A percentile compares a stretch with the other conserved stretches of the same genome.
These are phyloP conservation scores for Furcifer pardalis DNA, from an alignment of 2,797 vertebrate genomes.

Conservation along the genomic window DNA sequence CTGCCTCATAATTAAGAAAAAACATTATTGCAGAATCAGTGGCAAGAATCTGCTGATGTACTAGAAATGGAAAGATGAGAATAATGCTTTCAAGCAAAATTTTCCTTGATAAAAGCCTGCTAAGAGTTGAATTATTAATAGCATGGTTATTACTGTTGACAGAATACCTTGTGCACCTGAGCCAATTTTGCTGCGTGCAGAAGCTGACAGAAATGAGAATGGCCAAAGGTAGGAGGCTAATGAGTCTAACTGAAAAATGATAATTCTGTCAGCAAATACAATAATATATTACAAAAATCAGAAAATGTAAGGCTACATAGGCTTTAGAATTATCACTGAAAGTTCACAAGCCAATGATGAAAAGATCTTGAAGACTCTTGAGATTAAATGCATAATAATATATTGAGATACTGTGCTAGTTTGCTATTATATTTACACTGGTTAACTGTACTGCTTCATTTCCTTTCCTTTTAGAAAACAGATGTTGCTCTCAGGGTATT, in stretches of 20 bases:
- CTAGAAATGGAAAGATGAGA: neutral
- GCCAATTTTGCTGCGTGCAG: neutral
- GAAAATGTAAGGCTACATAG: neutral
- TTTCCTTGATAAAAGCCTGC: neutral
- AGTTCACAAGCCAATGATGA: slow-evolving; percentile 17
- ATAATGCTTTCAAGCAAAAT: neutral
- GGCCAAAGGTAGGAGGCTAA: neutral
- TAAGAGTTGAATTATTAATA: slow-evolving; percentile 15
- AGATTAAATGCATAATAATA: neutral
- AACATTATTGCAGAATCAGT: neutral
- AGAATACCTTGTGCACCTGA: neutral
- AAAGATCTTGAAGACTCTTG: slow-evolving; percentile 1
- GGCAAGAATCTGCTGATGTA: neutral
- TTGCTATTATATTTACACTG: neutral
- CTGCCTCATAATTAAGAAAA: neutral
- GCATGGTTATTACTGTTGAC: neutral
- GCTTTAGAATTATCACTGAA: neutral
- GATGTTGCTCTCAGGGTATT: too few species aligned
- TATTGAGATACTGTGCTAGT: neutral
- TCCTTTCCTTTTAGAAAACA: neutral
- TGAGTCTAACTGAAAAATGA: neutral
- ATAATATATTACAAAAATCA: neutral
- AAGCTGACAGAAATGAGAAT: slow-evolving; percentile 1
- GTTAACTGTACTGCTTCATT: neutral
- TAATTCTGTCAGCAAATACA: slow-evolving; percentile 16